These are phyloP conservation scores for Eumerus sabulonum DNA, from an alignment of 2,888 invertebrate genomes.

Conservation along the genomic window DNA sequence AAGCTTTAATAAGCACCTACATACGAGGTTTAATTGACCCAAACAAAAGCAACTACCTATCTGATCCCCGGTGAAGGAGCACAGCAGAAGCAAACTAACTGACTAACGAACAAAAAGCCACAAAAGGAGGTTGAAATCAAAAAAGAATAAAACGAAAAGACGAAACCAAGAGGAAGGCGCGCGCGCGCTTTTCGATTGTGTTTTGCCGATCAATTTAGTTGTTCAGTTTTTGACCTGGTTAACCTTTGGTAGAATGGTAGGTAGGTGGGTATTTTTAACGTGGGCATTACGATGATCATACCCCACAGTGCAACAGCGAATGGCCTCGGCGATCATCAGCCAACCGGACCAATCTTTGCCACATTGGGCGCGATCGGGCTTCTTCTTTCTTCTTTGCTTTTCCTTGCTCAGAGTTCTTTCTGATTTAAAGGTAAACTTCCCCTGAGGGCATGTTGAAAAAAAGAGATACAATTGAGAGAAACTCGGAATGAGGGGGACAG, in stretches of 20 bases:
- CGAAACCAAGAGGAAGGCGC: constrained; percentile 44
- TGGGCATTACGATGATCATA: constrained; percentile 65
- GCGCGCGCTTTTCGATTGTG: constrained; percentile 72
- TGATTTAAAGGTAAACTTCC: constrained; percentile 57
- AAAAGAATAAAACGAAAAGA: constrained; percentile 48
- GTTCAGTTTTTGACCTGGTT: constrained; percentile 78
- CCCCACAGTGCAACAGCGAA: constrained; percentile 53
- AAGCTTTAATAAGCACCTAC: constrained; percentile 56
- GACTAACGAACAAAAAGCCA: background rate
- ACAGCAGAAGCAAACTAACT: constrained; percentile 6
- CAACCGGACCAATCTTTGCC: constrained; percentile 52
- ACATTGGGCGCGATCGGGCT: no score
- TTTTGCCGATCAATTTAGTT: constrained; percentile 77
- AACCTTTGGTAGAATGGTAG: constrained; percentile 72
- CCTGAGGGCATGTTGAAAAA: constrained; percentile 51
- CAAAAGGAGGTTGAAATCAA: constrained; percentile 36
- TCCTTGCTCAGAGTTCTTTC: constrained; percentile 33
- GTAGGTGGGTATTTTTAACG: constrained; percentile 63
- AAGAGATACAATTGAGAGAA: constrained; percentile 54
- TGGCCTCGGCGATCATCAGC: no score
- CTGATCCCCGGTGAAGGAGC: constrained; percentile 19
- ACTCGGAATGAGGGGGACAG: constrained; percentile 65
- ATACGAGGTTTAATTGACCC: constrained; percentile 4
- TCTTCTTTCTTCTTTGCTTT: no score
- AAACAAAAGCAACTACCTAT: constrained; percentile 23